Percentiles rank a stretch among this genome's conserved stretches.
Conservation (phyloP, 2,888 invertebrate genomes). For the Rhyacophila evoluta region DNA sequence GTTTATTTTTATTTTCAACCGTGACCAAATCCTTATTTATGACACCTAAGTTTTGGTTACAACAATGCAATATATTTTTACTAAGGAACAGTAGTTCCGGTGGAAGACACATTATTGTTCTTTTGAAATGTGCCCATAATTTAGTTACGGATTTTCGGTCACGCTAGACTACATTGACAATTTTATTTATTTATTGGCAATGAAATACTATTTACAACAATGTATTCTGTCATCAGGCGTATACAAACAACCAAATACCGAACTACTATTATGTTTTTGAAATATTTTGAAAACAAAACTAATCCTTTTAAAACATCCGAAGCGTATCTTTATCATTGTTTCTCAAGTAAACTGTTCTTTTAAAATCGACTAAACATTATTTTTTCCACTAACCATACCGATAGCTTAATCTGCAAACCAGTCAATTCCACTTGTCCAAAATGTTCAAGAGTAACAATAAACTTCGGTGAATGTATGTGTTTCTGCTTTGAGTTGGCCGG, state of each 20-base stretch:
- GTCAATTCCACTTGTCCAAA: too few relatives aligned
- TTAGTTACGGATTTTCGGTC: constrained; percentile 41
- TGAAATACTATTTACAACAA: not conserved
- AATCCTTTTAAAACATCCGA: not conserved
- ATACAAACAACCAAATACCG: constrained; percentile 23
- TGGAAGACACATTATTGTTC: constrained; percentile 32
- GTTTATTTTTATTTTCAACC: constrained; percentile 50
- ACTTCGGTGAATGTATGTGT: too few relatives aligned
- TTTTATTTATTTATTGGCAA: constrained; percentile 26
- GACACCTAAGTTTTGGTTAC: constrained; percentile 42
- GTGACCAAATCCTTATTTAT: constrained; percentile 52
- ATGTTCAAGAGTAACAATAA: too few relatives aligned
- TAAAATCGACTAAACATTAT: too few relatives aligned
- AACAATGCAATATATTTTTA: constrained; percentile 44
- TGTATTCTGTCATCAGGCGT: constrained; percentile 29
- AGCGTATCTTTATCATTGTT: too few relatives aligned
- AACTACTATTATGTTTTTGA: not conserved
- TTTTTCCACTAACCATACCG: too few relatives aligned
- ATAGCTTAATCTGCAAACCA: too few relatives aligned
- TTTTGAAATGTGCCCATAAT: constrained; percentile 33
- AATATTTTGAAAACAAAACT: not conserved
- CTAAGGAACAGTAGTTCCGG: constrained; percentile 42
- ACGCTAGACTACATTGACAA: constrained; percentile 9
- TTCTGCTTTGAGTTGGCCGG: too few relatives aligned
- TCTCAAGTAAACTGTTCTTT: too few relatives aligned